Evolutionary conservation across 2,888 invertebrate species (phyloP), one percentile per base, ranked within the genome.

Genomic region (Esperia sulphurella): DNA sequence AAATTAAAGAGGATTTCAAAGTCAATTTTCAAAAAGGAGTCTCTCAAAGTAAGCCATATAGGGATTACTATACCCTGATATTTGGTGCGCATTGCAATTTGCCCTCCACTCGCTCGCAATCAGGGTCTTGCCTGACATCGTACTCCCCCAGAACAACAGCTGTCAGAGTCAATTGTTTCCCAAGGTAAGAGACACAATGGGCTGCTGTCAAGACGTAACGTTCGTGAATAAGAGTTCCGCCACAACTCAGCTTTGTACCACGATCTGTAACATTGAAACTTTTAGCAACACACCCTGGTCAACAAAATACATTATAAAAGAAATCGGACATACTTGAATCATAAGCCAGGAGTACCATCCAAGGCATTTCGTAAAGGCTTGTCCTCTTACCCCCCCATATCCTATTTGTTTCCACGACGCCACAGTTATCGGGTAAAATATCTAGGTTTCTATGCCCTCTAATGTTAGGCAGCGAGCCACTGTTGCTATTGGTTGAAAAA

Each of bases 311-410:
- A 21, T 31, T 31, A 2, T 7, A 31, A 31, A 9, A 8, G 10
- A 10, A 10, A 7, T 31, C 31, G 2, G 9, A 52, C 52, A 59
- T 63, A 88, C 89, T 63, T 48, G 83, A 75, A 43, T 83, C 70
- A 57, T 94, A 95, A 1, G 91, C 91, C n/a, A 95, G 68, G 1
- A 95, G 79, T 0, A 92, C 94, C 94, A 95, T 93, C 95, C 95
- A 95, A 0, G 95, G 95, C 76, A 92, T 94, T 59, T 95, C 93
- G 38, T 89, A 91, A 4, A 94, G 68, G 0, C 73, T 74, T 0
- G 95, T 92, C 50, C 86, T 79, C 41, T 92, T 88, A 0, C 95
- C 95, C 2, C 91, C 91, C 21, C 91, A 79, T 42, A 95, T 91
- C 59, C 91, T 91, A 41, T 90, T 83, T 7, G 81, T 75, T 9